Evolutionary conservation across 2,888 invertebrate genomes (phyloP).

Genomic region (Athalia cordata): DNA sequence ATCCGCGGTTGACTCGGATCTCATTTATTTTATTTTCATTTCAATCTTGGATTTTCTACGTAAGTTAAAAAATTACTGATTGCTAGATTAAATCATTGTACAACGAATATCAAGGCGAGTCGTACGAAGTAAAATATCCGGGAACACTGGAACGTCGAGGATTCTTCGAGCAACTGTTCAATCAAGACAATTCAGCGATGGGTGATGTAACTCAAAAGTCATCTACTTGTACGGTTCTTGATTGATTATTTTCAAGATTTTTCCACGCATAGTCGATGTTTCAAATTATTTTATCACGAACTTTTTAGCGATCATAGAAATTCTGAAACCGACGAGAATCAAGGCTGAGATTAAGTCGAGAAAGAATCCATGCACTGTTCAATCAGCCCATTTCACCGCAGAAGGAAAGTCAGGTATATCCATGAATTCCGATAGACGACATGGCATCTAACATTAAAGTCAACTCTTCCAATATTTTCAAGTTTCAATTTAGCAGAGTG

Average conservation of each 20-base stretch:
- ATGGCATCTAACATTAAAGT: background rate
- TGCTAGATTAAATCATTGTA: slow-evolving; percentile 63
- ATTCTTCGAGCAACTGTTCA: slow-evolving; percentile 66
- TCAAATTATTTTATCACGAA: slow-evolving; percentile 6
- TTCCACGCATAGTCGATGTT: too few species aligned
- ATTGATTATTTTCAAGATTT: too few species aligned
- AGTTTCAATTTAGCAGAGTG: background rate
- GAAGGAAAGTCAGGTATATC: slow-evolving; percentile 20
- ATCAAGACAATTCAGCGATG: slow-evolving; percentile 49
- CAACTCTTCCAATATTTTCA: background rate
- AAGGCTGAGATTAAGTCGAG: slow-evolving; percentile 18
- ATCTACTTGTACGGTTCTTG: slow-evolving; percentile 58
- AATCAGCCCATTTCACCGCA: slow-evolving; percentile 31
- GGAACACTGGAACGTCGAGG: slow-evolving; percentile 59
- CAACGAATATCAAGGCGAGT: slow-evolving; percentile 64
- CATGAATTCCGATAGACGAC: background rate
- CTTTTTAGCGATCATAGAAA: slow-evolving; percentile 26
- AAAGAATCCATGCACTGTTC: slow-evolving; percentile 23
- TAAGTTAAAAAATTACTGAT: background rate
- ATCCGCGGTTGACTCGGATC: background rate
- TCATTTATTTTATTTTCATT: background rate
- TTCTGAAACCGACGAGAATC: slow-evolving; percentile 23
- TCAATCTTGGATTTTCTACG: background rate
- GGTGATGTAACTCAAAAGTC: slow-evolving; percentile 62
- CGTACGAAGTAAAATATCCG: slow-evolving; percentile 61